Percentiles rank a stretch among this genome's conserved stretches.
Evolutionary conservation across 2,113 vertebrate genomes (phyloP).

Genomic region (Psilopsiagon aymara): DNA sequence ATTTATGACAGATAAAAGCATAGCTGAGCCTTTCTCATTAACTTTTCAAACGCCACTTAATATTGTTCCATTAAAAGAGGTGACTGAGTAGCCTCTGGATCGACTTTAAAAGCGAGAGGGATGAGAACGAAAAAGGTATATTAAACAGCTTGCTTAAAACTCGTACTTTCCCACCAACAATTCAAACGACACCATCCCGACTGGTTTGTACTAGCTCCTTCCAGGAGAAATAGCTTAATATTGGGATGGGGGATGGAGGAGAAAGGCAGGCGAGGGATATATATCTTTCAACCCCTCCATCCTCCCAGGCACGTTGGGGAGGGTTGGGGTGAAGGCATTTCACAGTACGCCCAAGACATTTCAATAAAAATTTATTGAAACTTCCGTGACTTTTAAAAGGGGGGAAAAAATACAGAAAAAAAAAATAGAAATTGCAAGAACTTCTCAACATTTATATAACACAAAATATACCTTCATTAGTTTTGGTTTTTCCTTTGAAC

Average conservation of each 20-base stretch:
- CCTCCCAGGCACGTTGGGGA: not conserved
- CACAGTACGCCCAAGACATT: constrained; percentile 69
- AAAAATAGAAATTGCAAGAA: constrained; percentile 79
- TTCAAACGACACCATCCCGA: constrained; percentile 19
- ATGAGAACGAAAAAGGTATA: constrained; percentile 20
- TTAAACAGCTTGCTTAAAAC: constrained; percentile 53
- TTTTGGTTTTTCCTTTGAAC: constrained; percentile 69
- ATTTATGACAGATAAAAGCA: constrained; percentile 73
- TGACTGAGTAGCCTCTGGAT: constrained; percentile 51
- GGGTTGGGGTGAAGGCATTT: constrained; percentile 43
- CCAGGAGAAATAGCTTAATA: not conserved
- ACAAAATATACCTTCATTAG: constrained; percentile 88
- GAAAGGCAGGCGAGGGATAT: not conserved
- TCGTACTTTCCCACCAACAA: not conserved
- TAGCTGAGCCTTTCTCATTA: constrained; percentile 64
- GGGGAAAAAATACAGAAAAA: constrained; percentile 59
- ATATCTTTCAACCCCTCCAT: constrained; percentile 26
- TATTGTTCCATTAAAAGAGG: constrained; percentile 61
- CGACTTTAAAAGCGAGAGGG: constrained; percentile 45
- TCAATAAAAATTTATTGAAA: constrained; percentile 92
- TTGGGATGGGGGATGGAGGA: not conserved
- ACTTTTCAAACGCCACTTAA: constrained; percentile 65
- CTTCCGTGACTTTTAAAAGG: constrained; percentile 87
- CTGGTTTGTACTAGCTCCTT: constrained; percentile 35
- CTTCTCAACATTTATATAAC: constrained; percentile 85